Percentiles rank a stretch among this genome's conserved stretches.
Evolutionary conservation across 2,888 invertebrate genomes (phyloP).

Genomic region (Meloe dianella): DNA sequence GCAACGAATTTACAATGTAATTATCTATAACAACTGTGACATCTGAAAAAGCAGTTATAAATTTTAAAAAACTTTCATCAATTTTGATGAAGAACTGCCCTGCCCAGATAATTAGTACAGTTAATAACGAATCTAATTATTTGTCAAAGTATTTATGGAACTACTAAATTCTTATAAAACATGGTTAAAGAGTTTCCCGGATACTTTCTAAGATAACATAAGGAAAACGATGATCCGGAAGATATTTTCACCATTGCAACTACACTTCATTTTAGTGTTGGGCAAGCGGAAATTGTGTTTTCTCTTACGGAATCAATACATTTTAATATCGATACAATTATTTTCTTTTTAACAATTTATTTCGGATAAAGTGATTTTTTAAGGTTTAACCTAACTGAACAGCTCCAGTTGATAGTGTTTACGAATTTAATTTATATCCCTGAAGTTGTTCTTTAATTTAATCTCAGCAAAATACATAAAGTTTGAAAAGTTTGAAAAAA

Average conservation of each 20-base stretch:
- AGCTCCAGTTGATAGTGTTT: constrained; percentile 19
- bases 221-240: neutral
- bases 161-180: neutral
- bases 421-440: constrained; percentile 29
- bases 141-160: neutral
- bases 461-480: constrained; percentile 26
- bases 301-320: neutral
- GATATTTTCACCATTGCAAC: constrained; percentile 8
- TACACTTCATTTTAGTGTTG: neutral
- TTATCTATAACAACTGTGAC: constrained; percentile 25
- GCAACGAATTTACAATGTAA: constrained; percentile 17
- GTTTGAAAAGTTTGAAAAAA: constrained; percentile 28
- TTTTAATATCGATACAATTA: neutral
- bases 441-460: constrained; percentile 33
- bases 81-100: neutral
- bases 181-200: neutral
- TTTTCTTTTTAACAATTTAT: neutral
- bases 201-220: neutral
- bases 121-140: neutral
- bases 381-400: constrained; percentile 18
- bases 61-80: constrained; percentile 19
- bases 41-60: constrained; percentile 17
- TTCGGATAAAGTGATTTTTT: neutral
- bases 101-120: neutral
- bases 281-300: neutral